phyloP scores from a whole-genome alignment of 2,113 vertebrate species.

The Ciconia boyciana region DNA sequence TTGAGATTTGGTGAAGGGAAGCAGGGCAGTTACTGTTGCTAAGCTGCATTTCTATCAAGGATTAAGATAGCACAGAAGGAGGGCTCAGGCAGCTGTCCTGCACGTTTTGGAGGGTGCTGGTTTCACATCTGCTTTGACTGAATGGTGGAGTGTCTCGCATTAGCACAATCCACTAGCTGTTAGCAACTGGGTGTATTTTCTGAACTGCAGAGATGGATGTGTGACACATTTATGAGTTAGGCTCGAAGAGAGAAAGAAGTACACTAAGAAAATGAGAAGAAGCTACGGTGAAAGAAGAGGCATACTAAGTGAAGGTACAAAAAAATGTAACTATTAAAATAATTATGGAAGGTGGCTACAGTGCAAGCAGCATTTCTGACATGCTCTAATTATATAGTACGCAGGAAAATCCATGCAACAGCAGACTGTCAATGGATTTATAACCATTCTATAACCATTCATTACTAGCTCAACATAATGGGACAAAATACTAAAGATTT shows the following conservation, averaged over 20 bases:
- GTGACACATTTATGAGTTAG: not conserved
- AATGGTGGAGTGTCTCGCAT: not conserved
- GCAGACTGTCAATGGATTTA: not conserved
- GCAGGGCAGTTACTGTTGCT: not conserved
- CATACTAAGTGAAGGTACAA: not conserved
- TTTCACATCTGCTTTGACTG: not conserved
- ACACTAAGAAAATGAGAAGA: not conserved
- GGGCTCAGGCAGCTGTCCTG: not conserved
- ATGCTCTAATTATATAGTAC: not conserved
- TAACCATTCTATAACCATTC: not conserved
- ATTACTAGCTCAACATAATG: not conserved
- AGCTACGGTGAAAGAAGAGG: not conserved
- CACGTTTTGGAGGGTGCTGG: not conserved
- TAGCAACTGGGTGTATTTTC: not conserved
- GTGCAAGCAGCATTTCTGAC: not conserved
- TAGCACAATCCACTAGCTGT: not conserved
- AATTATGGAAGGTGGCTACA: not conserved
- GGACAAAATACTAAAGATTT: not conserved
- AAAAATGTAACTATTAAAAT: not conserved
- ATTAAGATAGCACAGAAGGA: not conserved
- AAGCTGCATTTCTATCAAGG: not conserved
- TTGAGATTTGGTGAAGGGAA: too few species aligned
- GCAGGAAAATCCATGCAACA: not conserved
- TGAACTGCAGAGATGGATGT: not conserved
- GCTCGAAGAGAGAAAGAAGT: not conserved